Evolutionary conservation across 2,888 invertebrate species (phyloP), one percentile per base, ranked within the genome.

Genomic region (Drepanosiphum platanoidis): DNA sequence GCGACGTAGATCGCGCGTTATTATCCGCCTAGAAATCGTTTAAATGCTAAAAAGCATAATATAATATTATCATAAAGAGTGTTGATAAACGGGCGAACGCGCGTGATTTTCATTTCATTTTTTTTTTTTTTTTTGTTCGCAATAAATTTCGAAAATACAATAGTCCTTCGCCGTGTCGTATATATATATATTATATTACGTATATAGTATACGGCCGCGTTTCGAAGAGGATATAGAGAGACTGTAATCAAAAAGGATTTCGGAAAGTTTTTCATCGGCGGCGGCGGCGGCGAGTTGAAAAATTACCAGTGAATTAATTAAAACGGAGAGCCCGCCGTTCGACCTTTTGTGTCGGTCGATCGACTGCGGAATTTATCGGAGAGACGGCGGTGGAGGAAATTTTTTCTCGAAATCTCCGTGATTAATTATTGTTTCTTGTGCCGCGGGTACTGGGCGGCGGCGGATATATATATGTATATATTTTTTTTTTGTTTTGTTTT

Each of bases 261-360:
- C 1, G 68, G 34, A 68, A 70, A 34, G 79, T 68, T 70, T 52
- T 80, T 36, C 42, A 7, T 32, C 68, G 11, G 13, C 5, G 1
- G 71, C 9, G 36, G 70, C 15, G 39, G 71, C 9, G 36, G 70
- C 15, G 39, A 18, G 42, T 75, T 84, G 83, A 84, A 77, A 84
- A 75, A 84, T 84, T 52, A 52, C 75, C 68, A 30, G 74, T 68
- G 68, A 84, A 84, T 84, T 84, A 84, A 84, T 84, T 84, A 68
- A 84, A 84, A 84, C 83, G 34, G 64, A 32, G 39, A 52, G 27
- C 42, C 42, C 42, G 42, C 42, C 22, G 68, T 39, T 83, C 27
- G 82, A 74, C 74, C 74, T 66, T 72, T 74, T n/a, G n/a, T 71
- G 64, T 74, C 27, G 74, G 27, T 27, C 46, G 46, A 66, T 66